These are phyloP conservation scores for Ctenomys sociabilis DNA, from an alignment of 2,113 vertebrate species.

Conservation along the genomic window DNA sequence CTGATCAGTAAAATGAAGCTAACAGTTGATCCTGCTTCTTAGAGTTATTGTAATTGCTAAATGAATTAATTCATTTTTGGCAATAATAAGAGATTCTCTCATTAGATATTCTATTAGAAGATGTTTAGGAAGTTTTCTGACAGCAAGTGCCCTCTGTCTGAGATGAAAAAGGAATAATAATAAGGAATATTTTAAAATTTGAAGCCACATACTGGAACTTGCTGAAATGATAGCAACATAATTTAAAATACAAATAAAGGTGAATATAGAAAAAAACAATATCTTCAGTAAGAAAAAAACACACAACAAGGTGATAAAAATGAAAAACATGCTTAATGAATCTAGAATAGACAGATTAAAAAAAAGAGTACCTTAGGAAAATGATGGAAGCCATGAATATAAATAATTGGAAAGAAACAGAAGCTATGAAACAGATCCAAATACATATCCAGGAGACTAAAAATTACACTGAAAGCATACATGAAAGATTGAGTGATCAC, in stretches of 20 bases:
- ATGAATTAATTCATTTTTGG: not conserved
- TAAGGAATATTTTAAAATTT: not conserved
- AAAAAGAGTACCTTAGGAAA: not conserved
- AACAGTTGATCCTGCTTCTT: not conserved
- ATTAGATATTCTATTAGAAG: not conserved
- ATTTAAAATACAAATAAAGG: not conserved
- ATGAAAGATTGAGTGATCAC: not conserved
- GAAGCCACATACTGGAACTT: not conserved
- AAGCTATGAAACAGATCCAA: not conserved
- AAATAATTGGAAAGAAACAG: not conserved
- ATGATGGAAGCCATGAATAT: not conserved
- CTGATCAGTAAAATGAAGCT: conserved; percentile 1
- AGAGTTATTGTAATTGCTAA: not conserved
- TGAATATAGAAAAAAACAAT: not conserved
- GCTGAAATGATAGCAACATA: not conserved
- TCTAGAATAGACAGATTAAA: not conserved
- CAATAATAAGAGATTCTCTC: not conserved
- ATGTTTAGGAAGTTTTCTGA: not conserved
- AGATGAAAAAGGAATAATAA: conserved; percentile 33
- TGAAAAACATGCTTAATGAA: not conserved
- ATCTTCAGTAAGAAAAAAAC: not conserved
- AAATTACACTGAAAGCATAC: not conserved
- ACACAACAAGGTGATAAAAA: not conserved
- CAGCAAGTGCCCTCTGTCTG: not conserved
- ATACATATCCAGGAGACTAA: not conserved